phyloP scores from a whole-genome alignment of 2,113 vertebrate genomes.

The Hippocampus comes region DNA sequence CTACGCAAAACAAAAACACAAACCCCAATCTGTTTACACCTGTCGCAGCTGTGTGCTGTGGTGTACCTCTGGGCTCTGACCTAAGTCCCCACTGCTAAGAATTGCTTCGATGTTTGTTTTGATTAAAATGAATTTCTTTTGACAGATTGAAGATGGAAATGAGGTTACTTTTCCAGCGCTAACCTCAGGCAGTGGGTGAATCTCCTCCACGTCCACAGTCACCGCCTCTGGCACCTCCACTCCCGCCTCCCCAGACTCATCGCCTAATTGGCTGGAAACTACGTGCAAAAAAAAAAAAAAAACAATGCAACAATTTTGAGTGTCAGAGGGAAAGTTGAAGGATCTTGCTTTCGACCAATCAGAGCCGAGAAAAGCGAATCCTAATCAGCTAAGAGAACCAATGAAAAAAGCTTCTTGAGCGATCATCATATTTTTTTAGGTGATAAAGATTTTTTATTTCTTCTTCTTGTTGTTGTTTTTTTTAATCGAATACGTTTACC shows the following conservation, averaged over 20 bases:
- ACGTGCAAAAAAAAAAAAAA: neutral
- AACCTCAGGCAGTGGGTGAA: conserved; percentile 86
- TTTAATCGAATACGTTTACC: no score
- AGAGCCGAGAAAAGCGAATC: neutral
- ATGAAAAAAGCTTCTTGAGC: no score
- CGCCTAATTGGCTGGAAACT: conserved; percentile 28
- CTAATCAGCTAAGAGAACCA: neutral
- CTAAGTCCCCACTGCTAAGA: neutral
- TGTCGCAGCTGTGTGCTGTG: neutral
- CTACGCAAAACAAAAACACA: conserved; percentile 51
- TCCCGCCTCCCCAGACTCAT: conserved; percentile 44
- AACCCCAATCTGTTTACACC: neutral
- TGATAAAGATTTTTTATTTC: no score
- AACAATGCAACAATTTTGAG: neutral
- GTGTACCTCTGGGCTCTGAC: neutral
- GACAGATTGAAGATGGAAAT: neutral
- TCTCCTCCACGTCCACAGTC: conserved; percentile 83
- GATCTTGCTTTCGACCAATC: neutral
- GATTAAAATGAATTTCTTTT: neutral
- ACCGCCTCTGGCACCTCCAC: conserved; percentile 77
- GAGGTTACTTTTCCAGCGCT: neutral
- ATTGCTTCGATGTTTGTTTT: neutral
- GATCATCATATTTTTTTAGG: no score
- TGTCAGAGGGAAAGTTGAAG: neutral
- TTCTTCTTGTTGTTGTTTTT: no score